phyloP scores from a whole-genome alignment of 2,888 invertebrate genomes.

The Eristalinus sepulchralis region DNA sequence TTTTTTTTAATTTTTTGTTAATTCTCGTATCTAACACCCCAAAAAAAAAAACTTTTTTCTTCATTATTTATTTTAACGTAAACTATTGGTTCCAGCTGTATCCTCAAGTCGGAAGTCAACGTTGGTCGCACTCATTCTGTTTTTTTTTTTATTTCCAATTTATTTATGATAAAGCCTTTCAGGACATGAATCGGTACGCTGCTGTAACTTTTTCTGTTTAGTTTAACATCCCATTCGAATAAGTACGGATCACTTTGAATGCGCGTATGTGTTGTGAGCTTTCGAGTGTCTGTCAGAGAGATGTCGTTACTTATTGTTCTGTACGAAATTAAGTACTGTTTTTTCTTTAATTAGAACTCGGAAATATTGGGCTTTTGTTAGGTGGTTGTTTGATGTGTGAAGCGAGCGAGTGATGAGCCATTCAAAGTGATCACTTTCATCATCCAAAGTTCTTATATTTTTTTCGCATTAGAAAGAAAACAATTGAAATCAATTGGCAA shows the following conservation, averaged over 20 bases:
- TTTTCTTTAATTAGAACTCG: slow-evolving; percentile 41
- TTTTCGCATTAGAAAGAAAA: slow-evolving; percentile 14
- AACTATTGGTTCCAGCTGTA: slow-evolving; percentile 67
- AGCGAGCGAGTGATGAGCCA: slow-evolving; percentile 18
- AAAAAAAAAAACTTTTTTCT: slow-evolving; percentile 37
- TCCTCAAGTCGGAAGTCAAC: slow-evolving; percentile 57
- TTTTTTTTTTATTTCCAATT: slow-evolving; percentile 23
- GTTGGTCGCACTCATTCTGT: slow-evolving; percentile 55
- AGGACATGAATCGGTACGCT: slow-evolving; percentile 56
- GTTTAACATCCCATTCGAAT: slow-evolving; percentile 1
- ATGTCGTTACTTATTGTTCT: slow-evolving; percentile 44
- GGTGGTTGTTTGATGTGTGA: slow-evolving; percentile 42
- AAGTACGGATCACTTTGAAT: slow-evolving; percentile 72
- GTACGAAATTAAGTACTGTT: slow-evolving; percentile 55
- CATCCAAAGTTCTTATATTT: slow-evolving; percentile 62
- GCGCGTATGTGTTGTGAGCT: neutral
- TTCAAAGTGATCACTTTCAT: slow-evolving; percentile 74
- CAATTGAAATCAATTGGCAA: slow-evolving; percentile 40
- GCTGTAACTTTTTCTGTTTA: slow-evolving; percentile 9
- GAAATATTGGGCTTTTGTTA: slow-evolving; percentile 33
- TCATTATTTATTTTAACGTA: slow-evolving; percentile 65
- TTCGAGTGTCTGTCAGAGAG: slow-evolving; percentile 27
- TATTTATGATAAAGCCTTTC: slow-evolving; percentile 47
- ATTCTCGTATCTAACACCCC: slow-evolving; percentile 50
- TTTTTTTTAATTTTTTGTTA: slow-evolving; percentile 46